Percentiles rank a stretch among this genome's conserved stretches.
These are phyloP conservation scores for Lophochroa leadbeateri DNA, from an alignment of 2,113 vertebrate species.

Conservation along the genomic window DNA sequence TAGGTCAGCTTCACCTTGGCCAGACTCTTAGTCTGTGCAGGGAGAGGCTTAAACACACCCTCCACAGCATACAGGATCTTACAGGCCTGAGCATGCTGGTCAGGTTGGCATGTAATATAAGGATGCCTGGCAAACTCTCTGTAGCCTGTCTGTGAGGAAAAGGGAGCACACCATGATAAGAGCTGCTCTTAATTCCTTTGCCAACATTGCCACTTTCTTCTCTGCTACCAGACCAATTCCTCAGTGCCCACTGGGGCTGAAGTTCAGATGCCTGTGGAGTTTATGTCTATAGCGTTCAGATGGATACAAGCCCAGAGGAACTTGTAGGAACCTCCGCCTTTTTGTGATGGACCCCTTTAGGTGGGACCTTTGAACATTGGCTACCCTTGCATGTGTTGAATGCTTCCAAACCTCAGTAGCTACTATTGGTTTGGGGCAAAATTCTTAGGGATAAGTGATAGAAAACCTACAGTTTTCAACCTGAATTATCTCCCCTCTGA, in stretches of 20 bases:
- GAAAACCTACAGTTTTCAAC: neutral
- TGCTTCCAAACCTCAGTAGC: neutral
- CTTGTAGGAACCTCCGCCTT: neutral
- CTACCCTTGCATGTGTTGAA: neutral
- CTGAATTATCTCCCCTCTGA: neutral
- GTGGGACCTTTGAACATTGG: neutral
- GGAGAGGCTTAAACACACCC: neutral
- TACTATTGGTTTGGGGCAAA: neutral
- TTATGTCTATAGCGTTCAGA: neutral
- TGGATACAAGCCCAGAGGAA: neutral
- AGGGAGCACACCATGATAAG: neutral
- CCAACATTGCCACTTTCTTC: neutral
- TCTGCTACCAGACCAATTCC: neutral
- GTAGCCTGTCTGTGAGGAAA: neutral
- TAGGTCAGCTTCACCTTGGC: neutral
- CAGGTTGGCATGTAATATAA: neutral
- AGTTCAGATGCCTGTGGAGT: neutral
- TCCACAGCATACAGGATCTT: neutral
- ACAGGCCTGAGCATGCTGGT: neutral
- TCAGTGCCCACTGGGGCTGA: neutral
- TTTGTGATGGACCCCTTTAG: neutral
- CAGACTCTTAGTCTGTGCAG: neutral
- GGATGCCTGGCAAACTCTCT: neutral
- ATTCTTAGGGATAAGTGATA: neutral
- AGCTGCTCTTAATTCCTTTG: neutral